Evolutionary conservation across 1,140 invertebrate species (phyloP), one percentile per base, ranked within the genome.

Genomic region (Lasioglossum baleicum): DNA sequence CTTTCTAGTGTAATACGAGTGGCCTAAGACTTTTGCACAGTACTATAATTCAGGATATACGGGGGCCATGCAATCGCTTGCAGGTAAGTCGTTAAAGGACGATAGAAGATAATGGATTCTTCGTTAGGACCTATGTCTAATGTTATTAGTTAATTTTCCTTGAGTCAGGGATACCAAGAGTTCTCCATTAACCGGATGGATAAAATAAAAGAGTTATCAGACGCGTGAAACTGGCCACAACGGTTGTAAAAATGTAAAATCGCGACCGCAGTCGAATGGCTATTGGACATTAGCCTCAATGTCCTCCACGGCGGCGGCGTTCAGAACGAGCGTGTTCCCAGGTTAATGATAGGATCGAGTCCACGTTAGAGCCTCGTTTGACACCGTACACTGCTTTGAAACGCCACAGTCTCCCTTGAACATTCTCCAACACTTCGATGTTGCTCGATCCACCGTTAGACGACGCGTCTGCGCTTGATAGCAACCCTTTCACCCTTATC

Each of bases 361-460:
- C 44, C 31, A 31, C 26, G 42, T 63, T 63, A 63, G 26, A 63
- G 26, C 56, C 53, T 63, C 66, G 58, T 53, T 70, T 70, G 58
- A 78, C 40, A 76, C 53, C n/a, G 64, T 76, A 51, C 53, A 22
- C 64, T 15, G 53, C 65, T 67, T 68, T 68, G 65, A 67, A 76
- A 64, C 15, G 15, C 61, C 61, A 64, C 61, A 64, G 15, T 64
- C 61, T 64, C 15, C 31, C 31, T 8, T 7, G 61, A 64, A 64
- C 31, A 40, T 40, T 64, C 61, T 40, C 61, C 31, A 40, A 68
- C 31, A n/a, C 22, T 44, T n/a, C 15, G 40, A 60, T 17, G 22
- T 17, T 22, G 60, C 65, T 48, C 40, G 65, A 76, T 40, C 31
- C 31, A 20, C 17, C 5, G 6, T 7, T 17, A 6, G 31, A 15